Conservation (phyloP, 2,113 vertebrate species). For the Stegastes partitus region DNA sequence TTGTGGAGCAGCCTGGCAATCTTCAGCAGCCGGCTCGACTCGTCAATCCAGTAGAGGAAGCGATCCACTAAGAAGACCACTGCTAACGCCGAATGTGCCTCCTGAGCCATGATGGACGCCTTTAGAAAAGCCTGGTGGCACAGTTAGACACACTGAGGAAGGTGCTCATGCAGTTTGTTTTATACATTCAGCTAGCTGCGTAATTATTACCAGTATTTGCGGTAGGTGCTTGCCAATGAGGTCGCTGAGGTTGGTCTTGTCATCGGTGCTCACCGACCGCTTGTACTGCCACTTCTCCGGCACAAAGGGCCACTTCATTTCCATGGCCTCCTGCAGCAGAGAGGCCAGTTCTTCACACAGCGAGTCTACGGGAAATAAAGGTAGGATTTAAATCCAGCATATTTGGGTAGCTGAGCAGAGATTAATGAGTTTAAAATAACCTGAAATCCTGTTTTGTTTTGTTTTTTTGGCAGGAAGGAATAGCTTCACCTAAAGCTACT, state of each 20-base stretch:
- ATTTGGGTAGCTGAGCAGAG: background rate
- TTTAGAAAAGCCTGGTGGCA: slow-evolving; percentile 85
- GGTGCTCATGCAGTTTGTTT: no score
- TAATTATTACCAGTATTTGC: slow-evolving; percentile 89
- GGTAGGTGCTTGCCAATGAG: slow-evolving; percentile 84
- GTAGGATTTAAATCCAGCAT: fast-evolving
- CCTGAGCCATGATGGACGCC: slow-evolving; percentile 84
- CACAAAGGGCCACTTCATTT: slow-evolving; percentile 98
- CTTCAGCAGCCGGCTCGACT: slow-evolving; percentile 87
- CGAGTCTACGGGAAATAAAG: slow-evolving; percentile 75
- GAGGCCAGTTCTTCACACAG: slow-evolving; percentile 88
- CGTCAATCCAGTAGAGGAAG: slow-evolving; percentile 91
- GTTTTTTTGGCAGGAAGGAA: no score
- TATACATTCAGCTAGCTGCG: background rate
- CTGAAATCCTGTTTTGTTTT: no score
- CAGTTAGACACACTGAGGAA: background rate
- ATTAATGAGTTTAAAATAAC: background rate
- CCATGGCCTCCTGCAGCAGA: slow-evolving; percentile 91
- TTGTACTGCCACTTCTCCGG: slow-evolving; percentile 98
- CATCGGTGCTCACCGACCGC: slow-evolving; percentile 84
- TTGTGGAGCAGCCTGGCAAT: slow-evolving; percentile 88
- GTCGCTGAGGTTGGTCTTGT: slow-evolving; percentile 94
- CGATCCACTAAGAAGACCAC: slow-evolving; percentile 91
- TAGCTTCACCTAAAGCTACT: no score
- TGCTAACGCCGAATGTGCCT: slow-evolving; percentile 82